These are phyloP conservation scores for Osmerus mordax DNA, from an alignment of 2,113 vertebrate genomes.

Conservation along the genomic window DNA sequence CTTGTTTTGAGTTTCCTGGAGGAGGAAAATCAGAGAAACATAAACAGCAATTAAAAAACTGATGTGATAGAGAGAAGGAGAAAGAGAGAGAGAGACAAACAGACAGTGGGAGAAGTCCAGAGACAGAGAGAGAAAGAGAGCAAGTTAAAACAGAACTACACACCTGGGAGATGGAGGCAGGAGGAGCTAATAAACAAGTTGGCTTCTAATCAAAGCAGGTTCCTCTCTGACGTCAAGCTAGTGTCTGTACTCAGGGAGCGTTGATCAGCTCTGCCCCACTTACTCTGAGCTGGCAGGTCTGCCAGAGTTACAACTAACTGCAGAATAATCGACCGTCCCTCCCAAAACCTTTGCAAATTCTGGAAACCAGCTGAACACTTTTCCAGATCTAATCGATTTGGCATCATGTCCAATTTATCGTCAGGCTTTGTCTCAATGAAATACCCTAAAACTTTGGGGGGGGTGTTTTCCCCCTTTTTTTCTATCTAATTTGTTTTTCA, in stretches of 20 bases:
- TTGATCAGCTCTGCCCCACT: conserved; percentile 19
- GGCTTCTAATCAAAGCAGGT: conserved; percentile 24
- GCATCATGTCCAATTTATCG: conserved; percentile 22
- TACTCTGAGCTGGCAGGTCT: conserved; percentile 11
- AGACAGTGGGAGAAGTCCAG: neutral
- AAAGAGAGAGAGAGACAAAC: neutral
- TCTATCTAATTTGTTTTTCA: neutral
- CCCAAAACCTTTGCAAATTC: conserved; percentile 29
- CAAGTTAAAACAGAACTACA: neutral
- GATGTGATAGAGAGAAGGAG: neutral
- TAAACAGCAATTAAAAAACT: neutral
- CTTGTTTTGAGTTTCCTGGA: conserved; percentile 89
- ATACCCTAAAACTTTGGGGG: neutral
- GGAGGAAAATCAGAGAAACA: conserved; percentile 16
- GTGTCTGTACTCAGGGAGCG: conserved; percentile 18
- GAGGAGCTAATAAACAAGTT: conserved; percentile 23
- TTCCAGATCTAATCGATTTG: conserved; percentile 50
- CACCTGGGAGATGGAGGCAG: neutral
- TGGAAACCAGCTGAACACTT: conserved; percentile 45
- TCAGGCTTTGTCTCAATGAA: neutral
- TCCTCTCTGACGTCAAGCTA: conserved; percentile 12
- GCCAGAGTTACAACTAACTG: conserved; percentile 18
- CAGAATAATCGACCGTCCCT: conserved; percentile 44
- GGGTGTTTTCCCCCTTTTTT: neutral
- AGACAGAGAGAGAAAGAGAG: neutral